Conservation (phyloP, 2,797 vertebrate genomes). For the Sus cebifrons region DNA sequence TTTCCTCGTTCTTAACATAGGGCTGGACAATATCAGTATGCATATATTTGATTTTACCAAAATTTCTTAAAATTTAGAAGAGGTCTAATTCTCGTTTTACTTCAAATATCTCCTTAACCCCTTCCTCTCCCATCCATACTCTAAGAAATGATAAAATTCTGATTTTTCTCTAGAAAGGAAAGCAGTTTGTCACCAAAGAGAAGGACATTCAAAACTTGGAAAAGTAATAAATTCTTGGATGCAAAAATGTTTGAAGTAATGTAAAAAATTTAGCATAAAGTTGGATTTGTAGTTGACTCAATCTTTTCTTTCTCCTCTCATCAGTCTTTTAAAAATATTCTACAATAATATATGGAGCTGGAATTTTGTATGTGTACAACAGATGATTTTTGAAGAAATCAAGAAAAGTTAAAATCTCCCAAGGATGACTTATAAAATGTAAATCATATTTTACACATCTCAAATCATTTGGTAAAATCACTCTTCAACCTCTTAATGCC, state of each 20-base stretch:
- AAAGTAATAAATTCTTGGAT: background rate
- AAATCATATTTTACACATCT: background rate
- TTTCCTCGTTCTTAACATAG: background rate
- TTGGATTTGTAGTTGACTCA: background rate
- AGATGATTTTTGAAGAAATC: slow-evolving; percentile 17
- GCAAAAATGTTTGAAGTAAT: background rate
- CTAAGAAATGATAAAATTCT: background rate
- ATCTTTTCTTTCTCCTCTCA: background rate
- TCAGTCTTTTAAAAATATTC: slow-evolving; percentile 30
- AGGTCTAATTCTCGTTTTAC: slow-evolving; percentile 2
- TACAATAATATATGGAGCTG: background rate
- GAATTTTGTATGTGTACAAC: background rate
- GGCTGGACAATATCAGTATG: background rate
- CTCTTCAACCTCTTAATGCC: background rate
- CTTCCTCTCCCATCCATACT: background rate
- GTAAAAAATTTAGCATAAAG: background rate
- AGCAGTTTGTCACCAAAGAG: slow-evolving; percentile 30
- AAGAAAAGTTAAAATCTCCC: slow-evolving; percentile 22
- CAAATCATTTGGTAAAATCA: background rate
- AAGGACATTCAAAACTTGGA: background rate
- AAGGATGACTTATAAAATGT: slow-evolving; percentile 30
- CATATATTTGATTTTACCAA: background rate
- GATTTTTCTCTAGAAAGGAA: slow-evolving; percentile 33
- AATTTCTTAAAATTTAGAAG: slow-evolving; percentile 21
- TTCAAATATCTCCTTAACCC: background rate